Percentiles rank a stretch among this genome's conserved stretches.
These are phyloP conservation scores for Yponomeuta plumbellus DNA, from an alignment of 2,888 invertebrate species.

Conservation along the genomic window DNA sequence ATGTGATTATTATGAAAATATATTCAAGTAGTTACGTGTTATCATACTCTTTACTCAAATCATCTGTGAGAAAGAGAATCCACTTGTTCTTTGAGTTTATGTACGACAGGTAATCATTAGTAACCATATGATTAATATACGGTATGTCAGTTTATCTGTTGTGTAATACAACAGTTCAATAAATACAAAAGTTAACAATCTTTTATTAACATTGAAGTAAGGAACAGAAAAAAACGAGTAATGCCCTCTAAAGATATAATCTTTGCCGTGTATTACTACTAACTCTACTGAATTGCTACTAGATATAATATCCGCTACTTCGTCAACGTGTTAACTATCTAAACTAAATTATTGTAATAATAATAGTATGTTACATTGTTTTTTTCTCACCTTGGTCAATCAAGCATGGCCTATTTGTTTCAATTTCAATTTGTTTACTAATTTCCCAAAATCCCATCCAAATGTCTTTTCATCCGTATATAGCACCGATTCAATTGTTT, in stretches of 20 bases:
- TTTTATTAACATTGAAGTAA: neutral
- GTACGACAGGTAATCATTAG: neutral
- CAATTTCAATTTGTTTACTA: too few species aligned
- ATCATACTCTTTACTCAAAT: neutral
- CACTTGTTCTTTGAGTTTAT: neutral
- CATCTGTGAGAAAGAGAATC: neutral
- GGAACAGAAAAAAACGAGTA: neutral
- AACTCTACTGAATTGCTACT: neutral
- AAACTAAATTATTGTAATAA: neutral
- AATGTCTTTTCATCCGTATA: too few species aligned
- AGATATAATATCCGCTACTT: neutral
- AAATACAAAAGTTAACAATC: neutral
- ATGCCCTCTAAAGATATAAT: neutral
- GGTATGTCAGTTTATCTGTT: neutral
- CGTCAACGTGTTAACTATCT: neutral
- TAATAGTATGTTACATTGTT: neutral
- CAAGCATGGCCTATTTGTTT: too few species aligned
- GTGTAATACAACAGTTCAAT: neutral
- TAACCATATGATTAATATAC: neutral
- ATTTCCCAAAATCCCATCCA: too few species aligned
- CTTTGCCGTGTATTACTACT: neutral
- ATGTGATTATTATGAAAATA: neutral
- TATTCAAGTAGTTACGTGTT: neutral
- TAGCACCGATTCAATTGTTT: too few species aligned
- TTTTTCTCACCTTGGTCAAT: too few species aligned